A percentile compares a stretch with the other conserved stretches of the same genome.
These are phyloP conservation scores for Herpetotheres cachinnans DNA, from an alignment of 2,113 vertebrate genomes.

Conservation along the genomic window DNA sequence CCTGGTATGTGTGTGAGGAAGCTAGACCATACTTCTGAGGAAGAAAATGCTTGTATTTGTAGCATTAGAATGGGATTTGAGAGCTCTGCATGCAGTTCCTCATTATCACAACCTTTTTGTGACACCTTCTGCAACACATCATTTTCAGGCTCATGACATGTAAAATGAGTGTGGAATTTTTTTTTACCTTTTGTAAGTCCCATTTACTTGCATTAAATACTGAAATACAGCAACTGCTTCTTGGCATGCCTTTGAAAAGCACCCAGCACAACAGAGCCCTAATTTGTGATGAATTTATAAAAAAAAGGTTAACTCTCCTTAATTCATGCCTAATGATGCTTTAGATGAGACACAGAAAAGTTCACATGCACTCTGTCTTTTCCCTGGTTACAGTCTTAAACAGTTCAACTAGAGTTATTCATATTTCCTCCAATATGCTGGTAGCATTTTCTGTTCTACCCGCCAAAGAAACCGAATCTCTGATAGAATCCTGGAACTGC, in stretches of 20 bases:
- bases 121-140: neutral
- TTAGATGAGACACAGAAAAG: neutral
- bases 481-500: slow-evolving; percentile 37
- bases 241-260: neutral
- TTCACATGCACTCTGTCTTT: neutral
- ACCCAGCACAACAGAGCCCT: neutral
- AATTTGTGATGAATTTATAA: neutral
- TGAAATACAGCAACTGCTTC: neutral
- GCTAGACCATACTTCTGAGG: neutral
- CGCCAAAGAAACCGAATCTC: neutral
- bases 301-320: neutral
- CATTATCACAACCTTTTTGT: neutral
- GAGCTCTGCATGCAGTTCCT: neutral
- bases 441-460: slow-evolving; percentile 8
- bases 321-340: neutral
- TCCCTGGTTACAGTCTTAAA: neutral
- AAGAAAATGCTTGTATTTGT: neutral
- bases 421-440: neutral
- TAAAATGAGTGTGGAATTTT: neutral
- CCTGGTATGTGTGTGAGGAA: neutral
- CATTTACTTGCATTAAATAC: neutral
- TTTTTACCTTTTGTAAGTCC: neutral
- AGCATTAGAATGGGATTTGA: neutral
- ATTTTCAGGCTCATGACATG: neutral
- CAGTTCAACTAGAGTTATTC: neutral